Percentiles rank a stretch among this genome's conserved stretches.
Evolutionary conservation across 2,797 vertebrate species (phyloP).

Genomic region (Protosalanx chinensis): DNA sequence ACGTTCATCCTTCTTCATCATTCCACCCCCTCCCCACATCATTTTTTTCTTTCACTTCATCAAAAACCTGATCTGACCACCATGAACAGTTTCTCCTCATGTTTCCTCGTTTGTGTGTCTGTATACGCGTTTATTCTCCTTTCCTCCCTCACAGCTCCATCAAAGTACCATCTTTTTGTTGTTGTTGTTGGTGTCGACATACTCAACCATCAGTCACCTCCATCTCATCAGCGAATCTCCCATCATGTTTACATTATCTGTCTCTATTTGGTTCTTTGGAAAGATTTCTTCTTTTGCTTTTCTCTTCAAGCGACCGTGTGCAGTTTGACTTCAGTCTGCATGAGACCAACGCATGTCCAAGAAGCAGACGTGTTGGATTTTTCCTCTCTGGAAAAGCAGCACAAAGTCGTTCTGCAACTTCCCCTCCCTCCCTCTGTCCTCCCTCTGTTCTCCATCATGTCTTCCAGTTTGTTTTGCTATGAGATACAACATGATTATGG

Average conservation of each 20-base stretch:
- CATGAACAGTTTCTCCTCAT: not conserved
- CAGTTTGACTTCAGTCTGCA: constrained; percentile 53
- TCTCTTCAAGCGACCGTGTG: constrained; percentile 24
- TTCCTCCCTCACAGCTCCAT: not conserved
- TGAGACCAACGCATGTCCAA: constrained; percentile 62
- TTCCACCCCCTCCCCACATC: not conserved
- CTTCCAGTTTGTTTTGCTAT: constrained; percentile 36
- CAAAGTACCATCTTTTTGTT: not conserved
- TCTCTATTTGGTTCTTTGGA: constrained; percentile 14
- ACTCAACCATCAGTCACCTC: not conserved
- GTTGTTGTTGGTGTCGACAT: no score
- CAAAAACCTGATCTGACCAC: not conserved
- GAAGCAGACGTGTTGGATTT: constrained; percentile 50
- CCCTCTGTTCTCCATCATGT: constrained; percentile 16
- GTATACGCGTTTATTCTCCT: not conserved
- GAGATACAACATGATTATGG: constrained; percentile 47
- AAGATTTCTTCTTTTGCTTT: constrained; percentile 26
- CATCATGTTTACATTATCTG: not conserved
- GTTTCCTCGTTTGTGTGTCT: not conserved
- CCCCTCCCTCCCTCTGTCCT: constrained; percentile 24
- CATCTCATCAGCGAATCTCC: not conserved
- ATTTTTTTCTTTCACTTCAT: not conserved
- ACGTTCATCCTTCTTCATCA: not conserved
- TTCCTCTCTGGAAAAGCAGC: constrained; percentile 47
- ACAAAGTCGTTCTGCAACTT: constrained; percentile 47